A percentile compares a stretch with the other conserved stretches of the same genome.
Conservation (phyloP, 2,888 invertebrate species). For the Pseudeuparius sepicola region DNA sequence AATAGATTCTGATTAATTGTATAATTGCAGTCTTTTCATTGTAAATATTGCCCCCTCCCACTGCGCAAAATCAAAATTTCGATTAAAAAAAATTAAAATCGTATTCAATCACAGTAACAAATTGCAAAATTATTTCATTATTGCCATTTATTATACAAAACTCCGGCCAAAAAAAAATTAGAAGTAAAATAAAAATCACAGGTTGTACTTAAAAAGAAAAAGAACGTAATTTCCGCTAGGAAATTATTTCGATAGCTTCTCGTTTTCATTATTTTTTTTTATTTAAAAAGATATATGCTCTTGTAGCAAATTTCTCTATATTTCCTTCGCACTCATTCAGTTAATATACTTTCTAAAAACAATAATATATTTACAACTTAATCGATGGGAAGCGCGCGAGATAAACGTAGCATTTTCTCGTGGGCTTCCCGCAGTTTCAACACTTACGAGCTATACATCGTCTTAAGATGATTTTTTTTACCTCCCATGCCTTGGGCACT, state of each 20-base stretch:
- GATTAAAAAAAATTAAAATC: slow-evolving; percentile 19
- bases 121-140: slow-evolving; percentile 31
- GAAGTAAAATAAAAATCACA: slow-evolving; percentile 24
- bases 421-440: slow-evolving; percentile 25
- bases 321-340: slow-evolving; percentile 27
- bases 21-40: too few species aligned
- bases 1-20: too few species aligned
- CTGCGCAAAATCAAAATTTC: too few species aligned
- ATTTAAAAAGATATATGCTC: slow-evolving; percentile 24
- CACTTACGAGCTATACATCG: slow-evolving; percentile 35
- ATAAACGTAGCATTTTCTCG: too few species aligned
- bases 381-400: slow-evolving; percentile 9
- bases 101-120: slow-evolving; percentile 30
- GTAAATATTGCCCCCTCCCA: too few species aligned
- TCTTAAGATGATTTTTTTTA: slow-evolving; percentile 30
- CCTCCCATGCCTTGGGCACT: slow-evolving; percentile 35
- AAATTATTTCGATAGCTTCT: too few species aligned
- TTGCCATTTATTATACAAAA: slow-evolving; percentile 33
- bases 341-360: slow-evolving; percentile 27
- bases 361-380: slow-evolving; percentile 31
- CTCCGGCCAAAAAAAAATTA: slow-evolving; percentile 29
- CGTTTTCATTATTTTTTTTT: too few species aligned
- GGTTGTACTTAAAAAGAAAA: slow-evolving; percentile 26
- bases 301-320: slow-evolving; percentile 27
- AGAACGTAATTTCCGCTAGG: slow-evolving; percentile 24